Percentiles rank a stretch among this genome's conserved stretches.
phyloP scores from a whole-genome alignment of 1,140 invertebrate species.

The Bombus vancouverensis region DNA sequence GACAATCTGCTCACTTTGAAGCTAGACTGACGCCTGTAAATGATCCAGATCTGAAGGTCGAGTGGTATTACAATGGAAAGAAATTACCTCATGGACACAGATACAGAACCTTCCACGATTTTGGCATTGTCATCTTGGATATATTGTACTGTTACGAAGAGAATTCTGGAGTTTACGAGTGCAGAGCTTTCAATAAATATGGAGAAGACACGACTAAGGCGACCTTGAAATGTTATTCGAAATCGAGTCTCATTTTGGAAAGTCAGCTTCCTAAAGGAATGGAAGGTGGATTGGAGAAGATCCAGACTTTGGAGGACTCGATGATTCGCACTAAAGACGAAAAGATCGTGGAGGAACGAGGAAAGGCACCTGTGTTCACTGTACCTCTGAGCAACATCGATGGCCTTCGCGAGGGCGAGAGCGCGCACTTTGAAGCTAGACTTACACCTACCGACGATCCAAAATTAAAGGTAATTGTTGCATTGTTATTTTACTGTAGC shows the following conservation, averaged over 20 bases:
- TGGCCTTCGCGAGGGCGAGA: slow-evolving; percentile 93
- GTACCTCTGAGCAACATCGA: slow-evolving; percentile 94
- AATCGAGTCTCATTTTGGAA: slow-evolving; percentile 95
- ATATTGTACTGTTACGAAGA: slow-evolving; percentile 98
- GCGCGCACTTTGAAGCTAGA: slow-evolving; percentile 96
- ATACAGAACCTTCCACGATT: slow-evolving; percentile 98
- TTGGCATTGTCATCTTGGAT: slow-evolving; percentile 97
- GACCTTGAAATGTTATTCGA: slow-evolving; percentile 92
- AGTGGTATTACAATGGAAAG: slow-evolving; percentile 97
- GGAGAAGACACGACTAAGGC: slow-evolving; percentile 95
- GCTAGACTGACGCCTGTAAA: slow-evolving; percentile 94
- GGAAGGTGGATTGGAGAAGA: slow-evolving; percentile 95
- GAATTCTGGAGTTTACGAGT: slow-evolving; percentile 97
- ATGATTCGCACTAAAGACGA: slow-evolving; percentile 88
- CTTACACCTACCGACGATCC: slow-evolving; percentile 97
- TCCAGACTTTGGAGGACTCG: slow-evolving; percentile 95
- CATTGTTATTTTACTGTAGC: not conserved
- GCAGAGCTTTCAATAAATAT: slow-evolving; percentile 94
- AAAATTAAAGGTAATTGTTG: slow-evolving; percentile 89
- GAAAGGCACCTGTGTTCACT: slow-evolving; percentile 95
- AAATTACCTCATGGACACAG: slow-evolving; percentile 95
- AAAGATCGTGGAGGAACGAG: slow-evolving; percentile 87
- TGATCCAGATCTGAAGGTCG: slow-evolving; percentile 96
- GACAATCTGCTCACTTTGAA: slow-evolving; percentile 97
- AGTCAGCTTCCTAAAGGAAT: slow-evolving; percentile 96